Evolutionary conservation across 64 coral and sea anemone genomes (phyloP), one percentile per base, ranked within the genome.

Genomic region (Platygyra sinensis): DNA sequence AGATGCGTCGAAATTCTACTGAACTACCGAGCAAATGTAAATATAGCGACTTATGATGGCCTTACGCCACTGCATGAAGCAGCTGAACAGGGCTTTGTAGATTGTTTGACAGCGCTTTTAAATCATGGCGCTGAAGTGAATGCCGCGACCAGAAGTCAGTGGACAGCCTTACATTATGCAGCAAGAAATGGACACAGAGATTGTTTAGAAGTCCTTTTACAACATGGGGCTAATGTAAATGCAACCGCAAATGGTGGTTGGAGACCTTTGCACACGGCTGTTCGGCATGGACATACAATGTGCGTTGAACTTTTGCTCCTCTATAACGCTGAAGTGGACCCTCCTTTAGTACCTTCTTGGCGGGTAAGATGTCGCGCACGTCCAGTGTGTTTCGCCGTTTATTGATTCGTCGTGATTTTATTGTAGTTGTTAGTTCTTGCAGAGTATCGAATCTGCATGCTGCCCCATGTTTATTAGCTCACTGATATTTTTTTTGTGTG

Each of bases 41-140:
- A 99, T 96, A 93, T 99, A 90, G 88, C 97, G 52, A 96, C 97
- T 9, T 99, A 99, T 60, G 97, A 99, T 87, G 94, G 97, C 10
- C 82, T 95, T 82, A 99, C 97, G 36, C 94, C 97, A 15, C 72
- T 99, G 32, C 94, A 96, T n/a, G 97, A 99, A 80, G 97, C 97
- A 49, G 91, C 97, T 19, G 97, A 99, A 69, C 97, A 95, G 81
- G 97, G 97, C 17, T 99, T 89, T 88, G 91, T 93, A 27, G 97
- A 99, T 84, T 99, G 97, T 89, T 99, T 99, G 88, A 92, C 73
- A 80, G 94, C 92, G 65, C 93, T 99, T 89, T 77, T 99, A 80
- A 94, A 96, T 59, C 91, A 95, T 86, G 94, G 91, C 13, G 97
- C 94, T 61, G 93, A 99, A 60, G 91, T 93, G 52, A 99, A 99